Evolutionary conservation across 1,140 invertebrate genomes (phyloP), one percentile per base, ranked within the genome.

Genomic region (Plectrocnemia conspersa): DNA sequence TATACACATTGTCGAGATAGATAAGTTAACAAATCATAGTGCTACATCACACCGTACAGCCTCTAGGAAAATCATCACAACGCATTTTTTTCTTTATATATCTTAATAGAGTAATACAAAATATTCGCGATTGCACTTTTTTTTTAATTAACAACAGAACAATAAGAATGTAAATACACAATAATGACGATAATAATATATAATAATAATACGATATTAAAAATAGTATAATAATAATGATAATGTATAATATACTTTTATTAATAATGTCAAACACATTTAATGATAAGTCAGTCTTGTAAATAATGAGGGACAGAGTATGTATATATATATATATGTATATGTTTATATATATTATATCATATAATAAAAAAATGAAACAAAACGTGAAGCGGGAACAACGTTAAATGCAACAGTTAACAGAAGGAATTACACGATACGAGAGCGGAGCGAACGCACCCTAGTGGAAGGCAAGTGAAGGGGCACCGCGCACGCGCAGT

Each of bases 211-310:
- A 52, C 27, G 4, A 48, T 41, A 40, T 40, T 52, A 52, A 52
- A 42, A 16, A 52, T 22, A 52, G 2, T 2, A 19, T 49, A 49
- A 36, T 50, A 50, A 38, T 50, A 50, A 38, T 50, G 22, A 18
- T 24, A 55, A 50, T 60, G 49, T n/a, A 56, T 60, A 56, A 57
- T 45, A 52, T 21, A 54, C n/a, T 19, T 24, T 41, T 47, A 58
- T 55, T 62, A 57, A 62, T 62, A 62, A 62, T 58, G 38, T 53
- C 46, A 59, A 59, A 48, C 52, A 54, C 21, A 40, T 58, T 56
- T 55, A 50, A 54, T 57, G 47, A 59, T 56, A 62, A 62, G 49
- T 62, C 60, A 62, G 60, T 62, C 60, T 62, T 62, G 56, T 58
- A 62, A 62, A 59, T 54, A 52, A 62, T 62, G 52, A 62, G 60